These are phyloP conservation scores for Varecia variegata DNA, from an alignment of 2,797 vertebrate genomes.

Conservation along the genomic window DNA sequence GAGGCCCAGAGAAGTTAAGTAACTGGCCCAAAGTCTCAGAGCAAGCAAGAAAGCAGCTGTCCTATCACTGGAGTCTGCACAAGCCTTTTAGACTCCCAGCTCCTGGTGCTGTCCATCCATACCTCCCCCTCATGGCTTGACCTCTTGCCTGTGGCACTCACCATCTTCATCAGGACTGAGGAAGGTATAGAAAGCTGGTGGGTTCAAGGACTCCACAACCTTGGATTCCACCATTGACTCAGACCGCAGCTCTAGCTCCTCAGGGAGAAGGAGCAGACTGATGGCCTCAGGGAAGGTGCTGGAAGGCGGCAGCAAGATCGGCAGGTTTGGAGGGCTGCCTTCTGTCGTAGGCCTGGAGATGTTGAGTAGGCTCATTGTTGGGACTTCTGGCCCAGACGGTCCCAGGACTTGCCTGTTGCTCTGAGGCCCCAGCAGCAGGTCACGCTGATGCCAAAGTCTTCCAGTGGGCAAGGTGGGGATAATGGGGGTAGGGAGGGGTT, in stretches of 20 bases:
- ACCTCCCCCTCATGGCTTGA: background rate
- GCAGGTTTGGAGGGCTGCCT: background rate
- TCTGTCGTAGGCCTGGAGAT: background rate
- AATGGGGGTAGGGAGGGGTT: background rate
- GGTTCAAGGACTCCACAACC: constrained; percentile 72
- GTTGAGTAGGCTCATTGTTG: background rate
- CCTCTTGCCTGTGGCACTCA: background rate
- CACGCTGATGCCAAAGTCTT: background rate
- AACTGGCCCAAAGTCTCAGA: constrained; percentile 31
- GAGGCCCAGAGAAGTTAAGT: constrained; percentile 36
- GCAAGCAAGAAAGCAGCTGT: background rate
- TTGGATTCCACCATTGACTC: constrained; percentile 8
- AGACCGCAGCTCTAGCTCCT: constrained; percentile 59
- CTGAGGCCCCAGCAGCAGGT: background rate
- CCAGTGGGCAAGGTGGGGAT: background rate
- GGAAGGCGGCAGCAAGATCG: constrained; percentile 33
- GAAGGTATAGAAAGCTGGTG: constrained; percentile 66
- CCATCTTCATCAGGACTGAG: constrained; percentile 25
- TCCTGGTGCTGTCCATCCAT: background rate
- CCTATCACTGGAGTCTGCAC: background rate
- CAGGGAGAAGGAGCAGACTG: constrained; percentile 7
- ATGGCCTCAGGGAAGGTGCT: background rate
- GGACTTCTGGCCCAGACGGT: background rate
- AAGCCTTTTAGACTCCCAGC: background rate
- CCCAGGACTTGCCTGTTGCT: constrained; percentile 22